Base-by-base conservation (phyloP, 1,140 invertebrate genomes). In the Lineus longissimus region DNA sequence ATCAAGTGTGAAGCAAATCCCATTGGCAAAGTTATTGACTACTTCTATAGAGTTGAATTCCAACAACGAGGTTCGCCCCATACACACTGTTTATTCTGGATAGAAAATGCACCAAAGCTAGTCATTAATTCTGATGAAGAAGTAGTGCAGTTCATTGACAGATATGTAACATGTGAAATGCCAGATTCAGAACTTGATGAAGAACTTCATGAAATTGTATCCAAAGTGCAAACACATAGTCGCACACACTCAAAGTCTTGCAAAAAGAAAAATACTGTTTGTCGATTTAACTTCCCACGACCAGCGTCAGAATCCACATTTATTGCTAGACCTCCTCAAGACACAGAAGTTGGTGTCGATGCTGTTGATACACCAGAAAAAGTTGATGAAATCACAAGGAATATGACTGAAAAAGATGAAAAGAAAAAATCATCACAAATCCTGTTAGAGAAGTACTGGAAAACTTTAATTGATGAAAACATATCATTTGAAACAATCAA, bases 1-100 rank as follows among this genome's bases (percentile, higher is more conserved):
- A 31, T 66, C 13, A 17, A 17, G 15, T 55, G 31, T 30, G 13
- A 27, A 23, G 59, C 58, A 31, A 31, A 36, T 9, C 67, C 59
- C 30, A 17, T 69, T 19, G 64, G 67, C 23, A 64, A 63, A 27
- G 22, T 66, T 11, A 63, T 25, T 51, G 23, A 55, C 23, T 55
- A 15, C 23, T 55, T 55, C 23, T 55, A 55, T 55, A 15, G 54
- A 25, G 23, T 55, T 11, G 54, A 55, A 55, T 55, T 55, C 23
- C 54, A 55, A 22, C 15, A 64, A 62, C 55, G 65, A 65, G 54
- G 15, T 30, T 17, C 19, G 33, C 29, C 22, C 11, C 54, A 55
- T 55, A 25, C 22, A 15, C 54, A 55, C 22, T 72, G 77, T 45
- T 62, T 84, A 2, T 30, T 78, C 15, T 84, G 82, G 80, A n/a